Base-by-base conservation (phyloP, 2,797 vertebrate species). In the Aulostomus chinensis region DNA sequence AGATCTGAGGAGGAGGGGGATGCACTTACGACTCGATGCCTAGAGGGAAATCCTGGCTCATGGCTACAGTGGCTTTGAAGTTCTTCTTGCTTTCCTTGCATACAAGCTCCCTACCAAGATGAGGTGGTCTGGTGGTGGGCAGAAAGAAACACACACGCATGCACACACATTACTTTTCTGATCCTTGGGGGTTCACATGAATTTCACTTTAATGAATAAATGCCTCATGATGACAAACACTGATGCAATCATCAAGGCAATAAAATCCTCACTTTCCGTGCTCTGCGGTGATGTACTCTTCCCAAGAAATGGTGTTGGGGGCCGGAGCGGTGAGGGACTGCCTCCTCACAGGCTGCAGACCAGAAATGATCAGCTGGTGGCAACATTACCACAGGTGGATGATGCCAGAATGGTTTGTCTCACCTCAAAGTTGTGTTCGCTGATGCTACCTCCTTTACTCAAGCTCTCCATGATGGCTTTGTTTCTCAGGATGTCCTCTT, bases 11-110 rank as follows among this genome's bases (percentile, higher is more conserved):
- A 59, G 58, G 50, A 40, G 43, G 9, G 37, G 42, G 51, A 35
- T 71, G 61, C 51, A 92, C 95, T 94, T 89, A 98, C 96, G 92
- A 95, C 83, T 98, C 94, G 0, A 97, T 95, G 77, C 94, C 92
- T 47, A 97, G 81, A 61, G 96, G 96, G 71, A 98, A 98, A 49
- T 98, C 95, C 87, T 95, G 96, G 90, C 96, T 98, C 95, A 98
- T 98, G 70, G 96, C 96, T 83, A 98, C 94, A 0, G 93, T 97
- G 53, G 96, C 96, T 91, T 98, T 98, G 87, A 98, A 98, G 34
- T 93, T 96, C 86, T 97, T 98, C 89, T 95, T 96, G 89, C 92
- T 98, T 66, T 98, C 96, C 83, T 98, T 98, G 81, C 96, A 98
- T 63, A 96, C 87, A 22, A 96, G 91, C 75, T 98, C 96, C 81